Percentiles rank a stretch among this genome's conserved stretches.
These are phyloP conservation scores for Tichodroma muraria DNA, from an alignment of 2,113 vertebrate species.

Conservation along the genomic window DNA sequence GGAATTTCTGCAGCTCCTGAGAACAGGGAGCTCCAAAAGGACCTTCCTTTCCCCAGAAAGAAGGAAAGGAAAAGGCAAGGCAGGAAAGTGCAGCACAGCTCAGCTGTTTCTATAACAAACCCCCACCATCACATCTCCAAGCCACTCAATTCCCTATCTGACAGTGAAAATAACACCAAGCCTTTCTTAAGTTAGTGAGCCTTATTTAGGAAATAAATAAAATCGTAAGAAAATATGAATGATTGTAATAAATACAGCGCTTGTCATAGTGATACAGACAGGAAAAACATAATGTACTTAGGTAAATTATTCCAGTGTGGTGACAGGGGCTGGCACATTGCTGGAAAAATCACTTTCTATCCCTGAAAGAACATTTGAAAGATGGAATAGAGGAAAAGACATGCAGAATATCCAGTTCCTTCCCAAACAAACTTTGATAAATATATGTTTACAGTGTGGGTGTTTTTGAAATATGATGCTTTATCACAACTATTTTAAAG, in stretches of 20 bases:
- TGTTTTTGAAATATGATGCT: not conserved
- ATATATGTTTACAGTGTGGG: not conserved
- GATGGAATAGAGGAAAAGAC: not conserved
- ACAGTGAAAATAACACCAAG: not conserved
- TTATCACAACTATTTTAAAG: not conserved
- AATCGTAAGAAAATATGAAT: not conserved
- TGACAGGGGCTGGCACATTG: not conserved
- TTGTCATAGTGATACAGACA: not conserved
- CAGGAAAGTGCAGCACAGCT: not conserved
- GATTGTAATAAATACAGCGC: constrained; percentile 28
- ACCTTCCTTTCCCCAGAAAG: too few relatives aligned
- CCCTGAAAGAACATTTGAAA: not conserved
- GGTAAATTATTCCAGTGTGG: not conserved
- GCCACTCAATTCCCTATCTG: not conserved
- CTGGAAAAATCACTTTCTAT: not conserved
- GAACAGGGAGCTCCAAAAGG: not conserved
- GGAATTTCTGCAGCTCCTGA: not conserved
- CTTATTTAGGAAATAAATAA: constrained; percentile 51
- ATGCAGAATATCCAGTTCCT: not conserved
- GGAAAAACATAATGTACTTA: not conserved
- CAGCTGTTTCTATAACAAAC: not conserved
- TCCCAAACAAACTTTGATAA: not conserved
- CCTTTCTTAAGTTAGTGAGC: not conserved
- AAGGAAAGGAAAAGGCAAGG: too few relatives aligned
- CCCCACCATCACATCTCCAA: not conserved